Conservation (phyloP, 1,140 invertebrate species). For the Danaus plexippus region DNA sequence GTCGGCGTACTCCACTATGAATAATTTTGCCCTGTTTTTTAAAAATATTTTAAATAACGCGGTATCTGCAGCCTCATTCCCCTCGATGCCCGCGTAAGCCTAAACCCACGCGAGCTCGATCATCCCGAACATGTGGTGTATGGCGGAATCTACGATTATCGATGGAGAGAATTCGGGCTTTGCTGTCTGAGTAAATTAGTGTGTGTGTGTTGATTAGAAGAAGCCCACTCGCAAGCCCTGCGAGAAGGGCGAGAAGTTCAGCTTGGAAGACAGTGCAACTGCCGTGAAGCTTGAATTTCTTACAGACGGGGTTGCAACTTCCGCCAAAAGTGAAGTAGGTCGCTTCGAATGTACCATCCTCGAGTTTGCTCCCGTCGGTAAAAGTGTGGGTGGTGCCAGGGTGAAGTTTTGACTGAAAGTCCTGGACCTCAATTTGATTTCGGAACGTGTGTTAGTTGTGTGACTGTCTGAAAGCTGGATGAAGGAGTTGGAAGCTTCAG, state of each 20-base stretch:
- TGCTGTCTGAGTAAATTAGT: constrained; percentile 6
- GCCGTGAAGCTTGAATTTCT: constrained; percentile 12
- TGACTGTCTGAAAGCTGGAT: constrained; percentile 1
- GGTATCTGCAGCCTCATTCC: no score
- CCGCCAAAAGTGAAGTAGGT: background rate
- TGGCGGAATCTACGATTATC: background rate
- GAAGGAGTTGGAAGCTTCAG: background rate
- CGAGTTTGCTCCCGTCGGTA: constrained; percentile 5
- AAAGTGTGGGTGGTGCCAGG: background rate
- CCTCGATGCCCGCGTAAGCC: constrained; percentile 9
- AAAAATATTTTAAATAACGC: no score
- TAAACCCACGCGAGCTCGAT: constrained; percentile 12
- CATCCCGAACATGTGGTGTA: background rate
- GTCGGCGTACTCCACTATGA: no score
- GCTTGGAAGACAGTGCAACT: constrained; percentile 12
- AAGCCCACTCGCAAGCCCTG: background rate
- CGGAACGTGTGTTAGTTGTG: no score
- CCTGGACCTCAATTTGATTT: background rate
- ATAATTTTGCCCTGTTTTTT: no score
- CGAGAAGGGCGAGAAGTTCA: constrained; percentile 4
- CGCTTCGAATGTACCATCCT: background rate
- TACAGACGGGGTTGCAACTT: background rate
- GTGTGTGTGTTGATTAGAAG: background rate
- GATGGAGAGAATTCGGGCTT: background rate
- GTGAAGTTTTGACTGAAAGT: background rate